Conservation (phyloP, 2,888 invertebrate genomes). For the Ormyrus pomaceus region DNA sequence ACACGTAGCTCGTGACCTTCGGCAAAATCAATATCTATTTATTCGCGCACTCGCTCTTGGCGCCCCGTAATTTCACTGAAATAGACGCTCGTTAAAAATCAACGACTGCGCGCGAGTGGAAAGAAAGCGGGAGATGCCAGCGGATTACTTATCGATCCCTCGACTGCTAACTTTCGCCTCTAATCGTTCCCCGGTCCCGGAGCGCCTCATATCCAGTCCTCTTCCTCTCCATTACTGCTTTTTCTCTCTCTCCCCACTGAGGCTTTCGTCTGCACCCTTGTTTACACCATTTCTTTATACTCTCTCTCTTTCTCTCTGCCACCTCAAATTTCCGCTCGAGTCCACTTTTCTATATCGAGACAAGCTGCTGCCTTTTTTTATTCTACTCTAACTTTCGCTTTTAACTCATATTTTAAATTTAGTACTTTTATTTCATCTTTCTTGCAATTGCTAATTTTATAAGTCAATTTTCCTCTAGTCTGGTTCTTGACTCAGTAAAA, state of each 20-base stretch:
- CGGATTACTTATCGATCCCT: constrained; percentile 47
- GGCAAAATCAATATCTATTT: constrained; percentile 21
- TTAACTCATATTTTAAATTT: no score
- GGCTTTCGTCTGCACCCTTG: neutral
- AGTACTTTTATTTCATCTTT: no score
- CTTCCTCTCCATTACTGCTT: constrained; percentile 34
- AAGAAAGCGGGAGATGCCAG: neutral
- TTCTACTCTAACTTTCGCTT: no score
- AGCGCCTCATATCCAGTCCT: constrained; percentile 21
- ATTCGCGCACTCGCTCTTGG: neutral
- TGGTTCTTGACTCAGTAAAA: no score
- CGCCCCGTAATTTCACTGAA: neutral
- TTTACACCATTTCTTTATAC: neutral
- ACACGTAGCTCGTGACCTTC: neutral
- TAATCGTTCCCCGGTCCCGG: constrained; percentile 29
- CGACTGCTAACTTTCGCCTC: constrained; percentile 9
- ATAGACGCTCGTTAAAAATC: neutral
- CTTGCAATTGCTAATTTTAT: no score
- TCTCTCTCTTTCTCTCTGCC: neutral
- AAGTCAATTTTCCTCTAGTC: no score
- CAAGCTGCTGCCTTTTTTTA: no score
- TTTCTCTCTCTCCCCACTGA: neutral
- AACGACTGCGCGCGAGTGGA: neutral
- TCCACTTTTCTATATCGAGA: no score
- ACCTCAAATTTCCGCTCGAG: no score